Base-by-base conservation (phyloP, 2,797 vertebrate genomes). In the Oryzias dopingdopingensis region DNA sequence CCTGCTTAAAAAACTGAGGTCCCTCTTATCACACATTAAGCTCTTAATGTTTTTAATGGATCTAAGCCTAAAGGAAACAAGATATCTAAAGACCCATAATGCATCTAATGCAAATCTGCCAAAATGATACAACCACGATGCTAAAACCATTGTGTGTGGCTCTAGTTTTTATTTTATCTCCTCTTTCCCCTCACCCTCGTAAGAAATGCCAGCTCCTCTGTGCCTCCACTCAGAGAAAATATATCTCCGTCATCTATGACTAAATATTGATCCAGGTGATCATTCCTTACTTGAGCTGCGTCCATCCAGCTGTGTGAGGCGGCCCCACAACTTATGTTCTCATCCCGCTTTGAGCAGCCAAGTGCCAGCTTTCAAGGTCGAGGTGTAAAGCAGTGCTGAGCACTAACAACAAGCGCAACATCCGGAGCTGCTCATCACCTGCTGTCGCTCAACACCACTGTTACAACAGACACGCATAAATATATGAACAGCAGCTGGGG, bases 181-280 rank as follows among this genome's bases (percentile, higher is more conserved):
- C 10, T 37, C 32, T 2, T 13, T 37, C 10, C 32, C 10, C 10
- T 37, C 12, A 3, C 5, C 42, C 15, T 15, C 16, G 5, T 15
- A 43, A 43, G 4, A 43, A n/a, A n/a, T 43, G 42, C n/a, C 42
- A 43, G 42, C 5, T 43, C 42, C 42, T 43, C 15, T 2, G 42
- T n/a, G 42, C 5, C 42, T n/a, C 42, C 45, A 5, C 18, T 6
- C 16, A 32, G 15, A 29, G 16, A 10, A 14, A 50, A 32, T 29
- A n/a, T 17, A 32, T 49, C 23, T 4, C 26, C 12, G 49, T 50
- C 16, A 18, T n/a, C 16, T 12, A 50, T 32, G 22, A 50, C 26
- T 20, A 40, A 22, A 52, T 52, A 52, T 40, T 14, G 49, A 52
- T 52, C 17, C 49, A 22, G 49, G 17, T 20, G 17, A 52, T 41